Percentiles rank a stretch among this genome's conserved stretches.
These are phyloP conservation scores for Nemoura dubitans DNA, from an alignment of 2,888 invertebrate genomes.

Conservation along the genomic window DNA sequence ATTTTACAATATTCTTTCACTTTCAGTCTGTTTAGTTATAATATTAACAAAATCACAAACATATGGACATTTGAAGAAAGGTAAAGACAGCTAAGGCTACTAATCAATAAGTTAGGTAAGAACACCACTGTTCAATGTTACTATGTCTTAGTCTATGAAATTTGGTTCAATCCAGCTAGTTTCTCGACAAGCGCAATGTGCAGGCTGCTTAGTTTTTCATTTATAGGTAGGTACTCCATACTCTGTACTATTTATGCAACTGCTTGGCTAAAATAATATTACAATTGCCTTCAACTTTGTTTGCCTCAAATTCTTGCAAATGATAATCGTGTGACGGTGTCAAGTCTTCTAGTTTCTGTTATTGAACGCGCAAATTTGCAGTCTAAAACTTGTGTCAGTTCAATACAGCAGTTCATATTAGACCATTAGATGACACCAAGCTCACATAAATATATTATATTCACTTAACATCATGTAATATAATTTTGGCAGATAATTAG, in stretches of 20 bases:
- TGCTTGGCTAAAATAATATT: neutral
- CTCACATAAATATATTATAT: slow-evolving; percentile 30
- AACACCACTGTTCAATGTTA: neutral
- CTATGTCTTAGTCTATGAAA: neutral
- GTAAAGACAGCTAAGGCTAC: neutral
- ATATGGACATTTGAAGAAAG: neutral
- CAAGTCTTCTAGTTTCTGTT: neutral
- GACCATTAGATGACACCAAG: neutral
- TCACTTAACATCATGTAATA: slow-evolving; percentile 34
- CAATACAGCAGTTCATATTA: neutral
- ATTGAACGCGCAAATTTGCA: neutral
- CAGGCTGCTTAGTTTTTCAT: neutral
- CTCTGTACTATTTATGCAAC: neutral
- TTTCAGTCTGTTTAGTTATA: slow-evolving; percentile 5
- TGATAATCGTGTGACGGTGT: neutral
- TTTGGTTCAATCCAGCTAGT: slow-evolving; percentile 5
- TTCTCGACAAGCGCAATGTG: neutral
- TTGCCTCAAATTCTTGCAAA: neutral
- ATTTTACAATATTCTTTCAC: neutral
- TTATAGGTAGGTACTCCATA: neutral
- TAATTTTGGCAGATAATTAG: slow-evolving; percentile 35
- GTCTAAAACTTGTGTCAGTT: neutral
- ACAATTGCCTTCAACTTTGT: neutral
- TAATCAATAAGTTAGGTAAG: neutral
- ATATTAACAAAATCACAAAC: slow-evolving; percentile 12